Conservation (phyloP, 2,888 invertebrate genomes). For the Athalia rosae region DNA sequence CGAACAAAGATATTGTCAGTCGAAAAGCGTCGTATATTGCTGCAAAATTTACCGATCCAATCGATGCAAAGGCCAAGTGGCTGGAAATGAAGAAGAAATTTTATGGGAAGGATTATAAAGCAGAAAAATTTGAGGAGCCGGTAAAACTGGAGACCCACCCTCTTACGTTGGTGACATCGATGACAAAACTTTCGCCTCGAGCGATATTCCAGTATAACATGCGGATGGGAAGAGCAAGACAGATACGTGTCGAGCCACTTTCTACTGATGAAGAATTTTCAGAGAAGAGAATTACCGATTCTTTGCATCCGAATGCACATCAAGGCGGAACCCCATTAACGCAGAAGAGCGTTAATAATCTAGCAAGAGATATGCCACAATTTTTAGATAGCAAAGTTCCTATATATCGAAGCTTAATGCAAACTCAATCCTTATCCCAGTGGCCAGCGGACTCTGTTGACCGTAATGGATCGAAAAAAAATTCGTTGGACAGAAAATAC, state of each 20-base stretch:
- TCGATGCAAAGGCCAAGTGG: conserved; percentile 39
- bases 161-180: not conserved
- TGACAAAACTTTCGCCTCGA: conserved; percentile 24
- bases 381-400: not conserved
- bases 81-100: conserved; percentile 42
- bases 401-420: conserved; percentile 11
- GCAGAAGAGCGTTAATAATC: not conserved
- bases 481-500: not conserved
- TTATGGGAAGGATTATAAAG: conserved; percentile 23
- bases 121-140: not conserved
- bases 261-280: not conserved
- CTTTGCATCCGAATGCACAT: not conserved
- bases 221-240: conserved; percentile 28
- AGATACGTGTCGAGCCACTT: conserved; percentile 10
- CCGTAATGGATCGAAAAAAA: not conserved
- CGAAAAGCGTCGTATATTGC: not conserved
- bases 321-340: not conserved
- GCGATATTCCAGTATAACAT: conserved; percentile 40
- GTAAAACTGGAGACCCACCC: conserved; percentile 1
- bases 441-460: conserved; percentile 3
- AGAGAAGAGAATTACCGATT: not conserved
- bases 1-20: not conserved
- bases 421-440: conserved; percentile 30
- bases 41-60: conserved; percentile 24
- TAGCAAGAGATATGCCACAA: not conserved